Evolutionary conservation across 2,797 vertebrate species (phyloP).

Genomic region (Parauchenoglanis ngamensis): DNA sequence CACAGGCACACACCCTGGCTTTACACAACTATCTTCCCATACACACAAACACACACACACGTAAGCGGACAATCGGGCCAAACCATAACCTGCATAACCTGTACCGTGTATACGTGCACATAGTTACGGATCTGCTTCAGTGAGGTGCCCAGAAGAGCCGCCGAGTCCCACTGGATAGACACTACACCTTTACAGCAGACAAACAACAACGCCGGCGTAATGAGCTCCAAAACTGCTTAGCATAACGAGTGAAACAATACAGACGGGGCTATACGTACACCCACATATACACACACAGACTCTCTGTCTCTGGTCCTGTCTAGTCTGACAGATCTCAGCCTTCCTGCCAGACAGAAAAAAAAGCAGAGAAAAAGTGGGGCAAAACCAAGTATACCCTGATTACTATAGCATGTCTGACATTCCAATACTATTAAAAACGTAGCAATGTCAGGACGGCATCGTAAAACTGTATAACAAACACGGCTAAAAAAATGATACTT

Average conservation of each 20-base stretch:
- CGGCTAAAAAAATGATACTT: neutral
- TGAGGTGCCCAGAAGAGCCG: neutral
- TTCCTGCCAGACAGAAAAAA: slow-evolving; percentile 16
- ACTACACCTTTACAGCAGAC: slow-evolving; percentile 33
- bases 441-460: neutral
- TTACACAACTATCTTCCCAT: neutral
- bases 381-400: neutral
- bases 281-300: slow-evolving; percentile 41
- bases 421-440: neutral
- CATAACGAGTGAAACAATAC: slow-evolving; percentile 61
- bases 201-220: slow-evolving; percentile 60
- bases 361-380: neutral
- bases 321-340: slow-evolving; percentile 23
- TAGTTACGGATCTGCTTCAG: neutral
- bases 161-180: slow-evolving; percentile 28
- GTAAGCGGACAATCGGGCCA: neutral
- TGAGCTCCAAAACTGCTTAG: slow-evolving; percentile 70
- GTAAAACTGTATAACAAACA: neutral
- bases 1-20: neutral
- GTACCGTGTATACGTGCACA: neutral
- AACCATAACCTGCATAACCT: neutral
- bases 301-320: slow-evolving; percentile 15
- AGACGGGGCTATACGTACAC: slow-evolving; percentile 9
- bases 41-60: neutral
- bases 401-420: neutral